Evolutionary conservation across 1,140 invertebrate genomes (phyloP), one percentile per base, ranked within the genome.

Genomic region (Brachionus paranguensis): DNA sequence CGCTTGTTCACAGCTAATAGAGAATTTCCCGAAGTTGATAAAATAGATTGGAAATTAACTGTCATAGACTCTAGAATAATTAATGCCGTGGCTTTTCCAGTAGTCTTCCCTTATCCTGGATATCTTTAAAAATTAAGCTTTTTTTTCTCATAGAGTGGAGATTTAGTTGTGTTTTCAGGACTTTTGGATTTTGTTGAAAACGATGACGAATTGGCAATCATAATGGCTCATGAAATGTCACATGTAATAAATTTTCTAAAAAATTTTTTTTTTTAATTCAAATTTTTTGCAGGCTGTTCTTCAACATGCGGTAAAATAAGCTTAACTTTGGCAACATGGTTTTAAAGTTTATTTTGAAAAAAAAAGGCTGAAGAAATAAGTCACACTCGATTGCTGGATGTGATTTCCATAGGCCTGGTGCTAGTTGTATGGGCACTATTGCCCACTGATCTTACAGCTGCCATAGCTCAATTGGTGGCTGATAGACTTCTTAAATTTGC

Each of bases 211-310:
- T 86, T 93, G 3, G 92, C 89, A 24, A 87, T 91, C 70, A 88
- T 93, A 72, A 86, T 93, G 50, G 91, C 91, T 20, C 93, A 93
- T 88, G 93, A 93, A 88, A 92, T 93, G 88, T 90, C 92, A 45
- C 93, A 93, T 88, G 91, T 68, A 68, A 68, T 29, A 33, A 29
- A 37, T 68, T 68, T 37, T 33, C 2, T 6, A 12, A 3, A 33
- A 68, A 37, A 68, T 17, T 29, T 68, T 68, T 33, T 68, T 33
- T 10, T 65, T 24, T 14, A 65, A 2, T 33, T 1, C 7, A 5
- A 37, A 8, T 29, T 65, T 37, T 68, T 12, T 29, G 1, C 7
- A 68, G 65, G 65, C 72, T 20, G 72, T 76, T 76, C 33, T 76
- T 27, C 72, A 76, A 50, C 72, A 76, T 29, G 72, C 72, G 41